Evolutionary conservation across 2,888 invertebrate genomes (phyloP).

Genomic region (Epistrophe grossulariae): DNA sequence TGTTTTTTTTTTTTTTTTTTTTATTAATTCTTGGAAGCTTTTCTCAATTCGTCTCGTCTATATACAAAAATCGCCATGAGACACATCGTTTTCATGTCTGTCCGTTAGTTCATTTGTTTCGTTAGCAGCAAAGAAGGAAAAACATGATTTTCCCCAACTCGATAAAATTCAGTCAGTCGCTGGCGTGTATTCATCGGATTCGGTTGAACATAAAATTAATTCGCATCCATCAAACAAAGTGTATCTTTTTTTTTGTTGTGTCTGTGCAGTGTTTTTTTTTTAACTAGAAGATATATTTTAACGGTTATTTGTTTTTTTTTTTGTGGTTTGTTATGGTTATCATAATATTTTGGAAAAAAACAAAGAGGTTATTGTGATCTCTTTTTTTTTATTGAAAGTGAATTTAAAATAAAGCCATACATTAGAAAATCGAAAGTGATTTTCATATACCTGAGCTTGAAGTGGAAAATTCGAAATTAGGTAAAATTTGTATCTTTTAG

Average conservation of each 20-base stretch:
- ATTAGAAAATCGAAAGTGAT: constrained; percentile 55
- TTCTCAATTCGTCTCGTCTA: constrained; percentile 44
- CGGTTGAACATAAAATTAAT: constrained; percentile 55
- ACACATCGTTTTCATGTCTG: constrained; percentile 32
- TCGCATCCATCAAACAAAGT: constrained; percentile 10
- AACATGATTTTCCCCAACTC: constrained; percentile 69
- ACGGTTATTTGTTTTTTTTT: background rate
- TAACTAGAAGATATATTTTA: constrained; percentile 7
- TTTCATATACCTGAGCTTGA: constrained; percentile 1
- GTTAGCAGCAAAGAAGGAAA: constrained; percentile 63
- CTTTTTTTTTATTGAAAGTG: constrained; percentile 13
- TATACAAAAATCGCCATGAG: constrained; percentile 15
- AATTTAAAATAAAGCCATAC: background rate
- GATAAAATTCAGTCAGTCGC: constrained; percentile 69
- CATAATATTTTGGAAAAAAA: constrained; percentile 15
- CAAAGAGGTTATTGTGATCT: constrained; percentile 31
- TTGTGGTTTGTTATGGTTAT: background rate
- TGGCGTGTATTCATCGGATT: constrained; percentile 69
- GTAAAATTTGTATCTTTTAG: constrained; percentile 47
- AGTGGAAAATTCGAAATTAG: constrained; percentile 38
- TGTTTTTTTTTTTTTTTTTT: background rate
- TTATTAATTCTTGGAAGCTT: constrained; percentile 58
- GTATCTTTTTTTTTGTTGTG: constrained; percentile 4
- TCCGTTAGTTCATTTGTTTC: background rate
- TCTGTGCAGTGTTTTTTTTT: background rate